Percentiles rank a stretch among this genome's conserved stretches.
These are phyloP conservation scores for Phortica variegata DNA, from an alignment of 1,140 invertebrate genomes.

Conservation along the genomic window DNA sequence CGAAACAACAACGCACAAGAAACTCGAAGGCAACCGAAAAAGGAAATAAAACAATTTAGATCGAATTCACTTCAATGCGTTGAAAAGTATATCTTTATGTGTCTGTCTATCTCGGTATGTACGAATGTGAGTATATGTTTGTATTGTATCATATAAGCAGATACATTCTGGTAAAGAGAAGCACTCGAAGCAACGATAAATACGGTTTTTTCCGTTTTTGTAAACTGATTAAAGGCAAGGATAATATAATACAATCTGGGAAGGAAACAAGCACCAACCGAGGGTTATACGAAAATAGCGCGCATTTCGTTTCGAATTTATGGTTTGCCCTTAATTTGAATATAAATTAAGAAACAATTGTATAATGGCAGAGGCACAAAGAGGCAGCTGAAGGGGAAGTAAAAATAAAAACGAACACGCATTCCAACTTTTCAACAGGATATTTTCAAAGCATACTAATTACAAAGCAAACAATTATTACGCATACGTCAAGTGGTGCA, in stretches of 20 bases:
- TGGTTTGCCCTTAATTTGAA: conserved; percentile 48
- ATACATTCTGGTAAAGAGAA: too few relatives aligned
- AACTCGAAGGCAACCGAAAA: conserved; percentile 9
- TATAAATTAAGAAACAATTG: conserved; percentile 32
- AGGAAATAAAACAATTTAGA: conserved; percentile 44
- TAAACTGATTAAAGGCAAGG: conserved; percentile 36
- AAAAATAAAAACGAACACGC: too few relatives aligned
- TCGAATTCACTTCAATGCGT: conserved; percentile 22
- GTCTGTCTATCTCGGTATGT: too few relatives aligned
- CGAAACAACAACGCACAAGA: background rate
- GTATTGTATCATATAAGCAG: too few relatives aligned
- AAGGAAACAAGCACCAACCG: background rate
- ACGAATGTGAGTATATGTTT: too few relatives aligned
- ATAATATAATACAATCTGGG: conserved; percentile 16
- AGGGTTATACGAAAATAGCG: background rate
- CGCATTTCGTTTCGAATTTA: background rate
- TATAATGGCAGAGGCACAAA: too few relatives aligned
- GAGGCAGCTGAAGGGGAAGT: too few relatives aligned
- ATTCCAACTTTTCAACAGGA: background rate
- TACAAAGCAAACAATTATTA: conserved; percentile 37
- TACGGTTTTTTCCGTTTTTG: conserved; percentile 31
- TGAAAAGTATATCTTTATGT: conserved; percentile 27
- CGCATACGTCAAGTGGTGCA: conserved; percentile 22
- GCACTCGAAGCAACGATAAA: conserved; percentile 32
- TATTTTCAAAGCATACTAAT: conserved; percentile 31